Conservation (phyloP, 2,113 vertebrate genomes). For the Notiomystis cincta region DNA sequence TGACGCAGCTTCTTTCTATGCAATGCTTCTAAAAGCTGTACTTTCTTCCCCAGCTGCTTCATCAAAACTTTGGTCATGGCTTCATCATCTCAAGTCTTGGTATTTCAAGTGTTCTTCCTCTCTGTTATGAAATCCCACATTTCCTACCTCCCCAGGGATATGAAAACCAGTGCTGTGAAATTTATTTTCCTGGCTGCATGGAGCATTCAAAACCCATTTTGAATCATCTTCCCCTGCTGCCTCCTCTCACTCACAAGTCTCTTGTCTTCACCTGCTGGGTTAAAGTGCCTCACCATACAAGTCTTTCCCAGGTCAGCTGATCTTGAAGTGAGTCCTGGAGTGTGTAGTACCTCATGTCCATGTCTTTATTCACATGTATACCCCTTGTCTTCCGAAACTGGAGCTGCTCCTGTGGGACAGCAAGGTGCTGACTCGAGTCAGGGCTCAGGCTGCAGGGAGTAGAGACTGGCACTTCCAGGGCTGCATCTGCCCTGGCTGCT, state of each 20-base stretch:
- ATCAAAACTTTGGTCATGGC: background rate
- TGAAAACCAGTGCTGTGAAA: background rate
- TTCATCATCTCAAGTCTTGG: background rate
- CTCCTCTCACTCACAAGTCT: background rate
- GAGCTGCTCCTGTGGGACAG: background rate
- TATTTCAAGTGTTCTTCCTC: background rate
- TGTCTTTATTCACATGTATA: background rate
- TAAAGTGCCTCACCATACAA: background rate
- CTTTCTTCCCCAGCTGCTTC: background rate
- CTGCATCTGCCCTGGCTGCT: background rate
- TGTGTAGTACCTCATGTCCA: background rate
- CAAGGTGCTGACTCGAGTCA: background rate
- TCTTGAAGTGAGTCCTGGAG: background rate
- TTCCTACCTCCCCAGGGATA: background rate
- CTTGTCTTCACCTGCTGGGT: background rate
- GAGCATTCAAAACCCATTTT: background rate
- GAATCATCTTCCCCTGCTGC: background rate
- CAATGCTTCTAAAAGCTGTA: background rate
- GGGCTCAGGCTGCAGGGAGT: background rate
- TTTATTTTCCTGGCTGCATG: background rate
- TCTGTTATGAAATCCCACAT: background rate
- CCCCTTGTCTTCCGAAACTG: background rate
- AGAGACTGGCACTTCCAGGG: background rate
- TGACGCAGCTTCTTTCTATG: conserved; percentile 19
- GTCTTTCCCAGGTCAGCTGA: background rate